Base-by-base conservation (phyloP, 2,888 invertebrate species). In the Lacanobia wlatinum region DNA sequence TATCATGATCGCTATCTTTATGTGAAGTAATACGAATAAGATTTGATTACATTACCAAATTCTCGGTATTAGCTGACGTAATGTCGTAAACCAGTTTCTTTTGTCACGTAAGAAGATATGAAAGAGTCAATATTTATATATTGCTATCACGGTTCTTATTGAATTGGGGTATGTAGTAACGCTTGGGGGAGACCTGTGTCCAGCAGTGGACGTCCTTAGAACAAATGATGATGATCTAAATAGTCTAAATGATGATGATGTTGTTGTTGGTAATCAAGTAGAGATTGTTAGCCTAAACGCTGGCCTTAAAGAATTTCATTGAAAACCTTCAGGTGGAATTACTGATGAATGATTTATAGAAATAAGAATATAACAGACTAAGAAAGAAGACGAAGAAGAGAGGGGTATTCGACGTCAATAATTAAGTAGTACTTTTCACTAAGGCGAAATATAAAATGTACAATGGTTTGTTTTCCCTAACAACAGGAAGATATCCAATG, bases 21-120 rank as follows among this genome's bases (percentile, higher is more conserved):
- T 79, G 52, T 80, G 56, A 67, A 78, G 80, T 80, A 70, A 83
- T 67, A 73, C 50, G 68, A 84, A 78, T 67, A 62, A 70, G 62
- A 82, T 80, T 84, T 76, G 81, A 84, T 80, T 76, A 75, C 76
- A 69, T 73, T 75, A 70, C 55, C 48, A 59, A 83, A 79, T 82
- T 82, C 82, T 61, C 43, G 23, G 84, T 76, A 81, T 80, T 55
- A 50, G 55, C 56, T 84, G 73, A 84, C 73, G 82, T 73, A 72
- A 73, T 66, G 43, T 46, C 14, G 7, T 63, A 67, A 76, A 84
- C 84, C 76, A 52, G 80, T 80, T 79, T 23, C 34, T 70, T 60
- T 72, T 63, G 58, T 66, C 79, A 68, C 73, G 67, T 70, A 70
- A 62, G 50, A 59, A 62, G 61, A 62, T 62, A 70, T 58, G 23